A percentile compares a stretch with the other conserved stretches of the same genome.
Conservation (phyloP, 2,888 invertebrate species). For the Endotricha flammealis region DNA sequence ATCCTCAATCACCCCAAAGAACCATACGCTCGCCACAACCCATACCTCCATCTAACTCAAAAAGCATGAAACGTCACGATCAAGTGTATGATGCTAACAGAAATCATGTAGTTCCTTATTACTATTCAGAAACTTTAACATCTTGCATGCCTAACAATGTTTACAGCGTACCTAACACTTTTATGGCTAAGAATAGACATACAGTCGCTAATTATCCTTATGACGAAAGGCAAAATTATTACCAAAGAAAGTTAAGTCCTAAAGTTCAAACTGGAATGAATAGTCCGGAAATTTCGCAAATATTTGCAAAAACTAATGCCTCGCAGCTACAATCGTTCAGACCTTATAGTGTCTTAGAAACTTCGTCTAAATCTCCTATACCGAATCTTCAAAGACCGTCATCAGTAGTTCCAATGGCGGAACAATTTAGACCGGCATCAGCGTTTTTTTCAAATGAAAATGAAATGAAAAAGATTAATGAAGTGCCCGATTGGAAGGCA, state of each 20-base stretch:
- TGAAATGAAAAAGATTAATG: slow-evolving; percentile 42
- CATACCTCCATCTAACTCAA: slow-evolving; percentile 44
- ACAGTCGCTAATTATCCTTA: slow-evolving; percentile 54
- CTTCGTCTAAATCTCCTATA: slow-evolving; percentile 46
- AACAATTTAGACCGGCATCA: slow-evolving; percentile 66
- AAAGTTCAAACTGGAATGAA: slow-evolving; percentile 40
- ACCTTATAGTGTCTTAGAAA: slow-evolving; percentile 69
- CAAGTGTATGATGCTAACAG: slow-evolving; percentile 78
- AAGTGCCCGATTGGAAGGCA: slow-evolving; percentile 63
- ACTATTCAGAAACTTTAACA: slow-evolving; percentile 66
- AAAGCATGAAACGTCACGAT: slow-evolving; percentile 56
- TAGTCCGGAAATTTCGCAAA: slow-evolving; percentile 46
- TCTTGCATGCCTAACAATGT: slow-evolving; percentile 66
- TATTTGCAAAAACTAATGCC: slow-evolving; percentile 42
- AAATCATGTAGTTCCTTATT: slow-evolving; percentile 71
- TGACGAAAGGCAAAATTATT: slow-evolving; percentile 50
- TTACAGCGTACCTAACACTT: slow-evolving; percentile 45
- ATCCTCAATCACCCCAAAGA: slow-evolving; percentile 50
- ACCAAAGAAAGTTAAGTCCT: slow-evolving; percentile 43
- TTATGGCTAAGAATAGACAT: slow-evolving; percentile 47
- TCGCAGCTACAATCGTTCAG: slow-evolving; percentile 51
- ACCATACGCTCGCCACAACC: slow-evolving; percentile 55
- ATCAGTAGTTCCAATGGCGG: slow-evolving; percentile 65
- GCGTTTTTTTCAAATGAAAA: slow-evolving; percentile 52
- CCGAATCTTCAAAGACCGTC: slow-evolving; percentile 53